Percentiles rank a stretch among this genome's conserved stretches.
Conservation (phyloP, 2,797 vertebrate species). For the Lagorchestes hirsutus region DNA sequence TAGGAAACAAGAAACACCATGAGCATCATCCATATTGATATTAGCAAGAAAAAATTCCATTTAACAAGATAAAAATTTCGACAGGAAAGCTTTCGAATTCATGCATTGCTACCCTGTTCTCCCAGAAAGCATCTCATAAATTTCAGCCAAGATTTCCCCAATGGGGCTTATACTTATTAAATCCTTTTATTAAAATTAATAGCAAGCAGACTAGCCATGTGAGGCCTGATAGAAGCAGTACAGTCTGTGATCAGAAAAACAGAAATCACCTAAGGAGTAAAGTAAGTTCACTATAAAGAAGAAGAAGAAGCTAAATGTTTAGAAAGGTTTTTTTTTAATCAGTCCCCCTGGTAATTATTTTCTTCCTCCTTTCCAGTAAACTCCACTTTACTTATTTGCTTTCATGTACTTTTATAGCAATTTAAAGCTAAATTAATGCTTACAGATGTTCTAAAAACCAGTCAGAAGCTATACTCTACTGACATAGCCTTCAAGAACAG, state of each 20-base stretch:
- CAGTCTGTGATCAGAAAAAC: slow-evolving; percentile 63
- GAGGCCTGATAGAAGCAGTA: slow-evolving; percentile 47
- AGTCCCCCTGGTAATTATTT: not conserved
- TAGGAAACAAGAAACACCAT: not conserved
- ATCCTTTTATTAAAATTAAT: slow-evolving; percentile 78
- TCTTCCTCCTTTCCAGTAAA: not conserved
- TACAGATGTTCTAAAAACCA: not conserved
- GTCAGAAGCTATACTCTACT: not conserved
- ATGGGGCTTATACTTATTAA: slow-evolving; percentile 73
- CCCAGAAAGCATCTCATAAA: slow-evolving; percentile 70
- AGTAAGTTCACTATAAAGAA: slow-evolving; percentile 53
- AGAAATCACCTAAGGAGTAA: slow-evolving; percentile 63
- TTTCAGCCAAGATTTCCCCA: slow-evolving; percentile 56
- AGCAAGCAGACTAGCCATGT: slow-evolving; percentile 42
- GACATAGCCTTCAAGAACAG: not conserved
- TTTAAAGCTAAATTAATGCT: not conserved
- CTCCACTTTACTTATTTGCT: not conserved
- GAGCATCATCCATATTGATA: slow-evolving; percentile 16
- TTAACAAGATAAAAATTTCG: slow-evolving; percentile 48
- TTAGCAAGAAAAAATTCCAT: slow-evolving; percentile 15
- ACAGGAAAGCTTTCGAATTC: slow-evolving; percentile 13
- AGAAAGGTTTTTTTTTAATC: not conserved
- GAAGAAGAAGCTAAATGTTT: slow-evolving; percentile 47
- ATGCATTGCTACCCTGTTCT: slow-evolving; percentile 26
- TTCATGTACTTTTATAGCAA: not conserved